Evolutionary conservation across 2,888 invertebrate species (phyloP), one percentile per base, ranked within the genome.

Genomic region (Parochlus steinenii): DNA sequence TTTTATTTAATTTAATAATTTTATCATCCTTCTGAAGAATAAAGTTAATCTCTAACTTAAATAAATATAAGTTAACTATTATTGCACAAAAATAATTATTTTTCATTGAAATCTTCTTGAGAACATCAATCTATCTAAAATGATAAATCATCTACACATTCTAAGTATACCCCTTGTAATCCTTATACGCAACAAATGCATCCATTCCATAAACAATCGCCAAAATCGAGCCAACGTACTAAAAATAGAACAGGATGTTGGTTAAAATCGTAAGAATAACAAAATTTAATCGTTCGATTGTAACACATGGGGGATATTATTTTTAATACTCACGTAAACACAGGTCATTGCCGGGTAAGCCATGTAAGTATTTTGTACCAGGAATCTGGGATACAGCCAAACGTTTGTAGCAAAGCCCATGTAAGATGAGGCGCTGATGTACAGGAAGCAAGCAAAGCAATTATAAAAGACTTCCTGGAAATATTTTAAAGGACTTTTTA

Each of bases 401-500:
- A 31, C 18, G 17, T 25, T 38, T 15, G 30, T 28, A 6, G 29
- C 24, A 12, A 81, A 74, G 1, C 78, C 77, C 61, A 87, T 69
- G 53, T 80, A 86, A 1, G 77, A 74, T 2, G 86, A 74, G 0
- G 83, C 74, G 19, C 78, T 76, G 37, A 83, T 55, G 50, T 83
- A 85, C 51, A 83, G 69, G 49, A 79, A 71, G 44, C 77, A 74
- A 2, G 85, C 80, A 23, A 79, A 62, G 1, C 64, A 61, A 53
- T 86, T 86, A 55, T 85, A 87, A 39, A 81, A 61, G 28, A 71
- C 69, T 59, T 87, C 86, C 86, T 87, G 55, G 24, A 65, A 65
- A 41, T 41, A 43, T 31, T 27, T 23, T 38, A 41, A 44, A 42
- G n/a, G 23, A 28, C 29, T 26, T 10, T 18, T 10, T 25, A 23